Base-by-base conservation (phyloP, 1,140 invertebrate genomes). In the Tetramorium parvispinum region DNA sequence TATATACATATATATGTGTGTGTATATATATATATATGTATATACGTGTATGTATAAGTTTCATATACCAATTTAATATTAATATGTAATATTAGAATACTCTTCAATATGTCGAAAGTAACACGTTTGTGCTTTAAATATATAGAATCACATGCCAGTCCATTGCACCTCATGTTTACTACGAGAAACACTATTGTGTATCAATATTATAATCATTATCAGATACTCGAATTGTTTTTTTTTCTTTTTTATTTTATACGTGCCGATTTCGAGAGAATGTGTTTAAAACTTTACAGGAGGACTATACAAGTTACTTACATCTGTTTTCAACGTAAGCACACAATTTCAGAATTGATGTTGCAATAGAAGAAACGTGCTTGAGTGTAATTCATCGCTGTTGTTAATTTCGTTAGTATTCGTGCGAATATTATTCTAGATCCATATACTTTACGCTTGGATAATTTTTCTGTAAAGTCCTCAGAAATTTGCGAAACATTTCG, bases 61-160 rank as follows among this genome's bases (percentile, higher is more conserved):
- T 85, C 76, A 88, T 88, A 86, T 49, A 89, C 77, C 76, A 85
- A 90, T 93, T 92, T 88, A 90, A 91, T 93, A 92, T 91, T 93
- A 92, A 93, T 92, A 91, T 88, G 87, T 93, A 90, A 94, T 93
- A 92, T 93, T 93, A 93, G 92, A 95, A 94, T 94, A 94, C 92
- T 94, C 92, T 93, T 93, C 76, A 86, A 93, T 70, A 81, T 81
- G 87, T 94, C 93, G 88, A 92, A 93, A 91, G 90, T 90, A 94
- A 91, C 91, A 89, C 90, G 91, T 94, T 95, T 94, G 91, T 92
- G 94, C 91, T 94, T 94, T 92, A 94, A 94, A 94, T 94, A 94
- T 93, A 94, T 93, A 94, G 88, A 93, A 94, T 95, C 94, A 95
- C 94, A 94, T 94, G 86, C 92, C 91, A 94, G 91, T 93, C 90